Evolutionary conservation across 1,140 invertebrate species (phyloP).

Genomic region (Dryas iulia): DNA sequence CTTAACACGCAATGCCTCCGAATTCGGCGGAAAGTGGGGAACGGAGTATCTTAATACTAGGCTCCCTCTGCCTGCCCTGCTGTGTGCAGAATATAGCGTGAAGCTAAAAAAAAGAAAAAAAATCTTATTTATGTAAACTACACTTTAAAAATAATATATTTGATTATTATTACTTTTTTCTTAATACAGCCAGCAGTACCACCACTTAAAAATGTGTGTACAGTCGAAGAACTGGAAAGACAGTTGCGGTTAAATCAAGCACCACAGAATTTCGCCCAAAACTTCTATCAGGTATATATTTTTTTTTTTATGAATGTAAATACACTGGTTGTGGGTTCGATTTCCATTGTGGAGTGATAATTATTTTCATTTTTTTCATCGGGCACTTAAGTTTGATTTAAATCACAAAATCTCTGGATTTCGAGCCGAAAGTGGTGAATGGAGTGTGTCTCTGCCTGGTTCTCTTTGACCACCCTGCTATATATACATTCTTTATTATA

Average conservation of each 20-base stretch:
- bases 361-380: too few relatives aligned
- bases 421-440: too few relatives aligned
- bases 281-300: conserved; percentile 57
- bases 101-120: neutral
- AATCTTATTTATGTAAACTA: too few relatives aligned
- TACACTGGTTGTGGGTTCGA: too few relatives aligned
- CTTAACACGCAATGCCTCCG: neutral
- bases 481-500: too few relatives aligned
- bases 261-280: conserved; percentile 46
- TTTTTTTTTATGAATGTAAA: neutral
- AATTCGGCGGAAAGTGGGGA: neutral
- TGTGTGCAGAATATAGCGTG: neutral
- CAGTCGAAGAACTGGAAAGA: conserved; percentile 74
- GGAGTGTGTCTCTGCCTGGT: too few relatives aligned
- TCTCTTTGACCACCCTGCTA: too few relatives aligned
- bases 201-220: conserved; percentile 71
- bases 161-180: neutral
- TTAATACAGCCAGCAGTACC: conserved; percentile 44
- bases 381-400: too few relatives aligned
- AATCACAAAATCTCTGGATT: too few relatives aligned
- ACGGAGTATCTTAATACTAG: neutral
- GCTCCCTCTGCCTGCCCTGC: neutral
- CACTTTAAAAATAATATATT: too few relatives aligned
- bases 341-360: too few relatives aligned
- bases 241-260: conserved; percentile 65